Evolutionary conservation across 2,888 invertebrate genomes (phyloP), one percentile per base, ranked within the genome.

Genomic region (Brachyopa scutellaris): DNA sequence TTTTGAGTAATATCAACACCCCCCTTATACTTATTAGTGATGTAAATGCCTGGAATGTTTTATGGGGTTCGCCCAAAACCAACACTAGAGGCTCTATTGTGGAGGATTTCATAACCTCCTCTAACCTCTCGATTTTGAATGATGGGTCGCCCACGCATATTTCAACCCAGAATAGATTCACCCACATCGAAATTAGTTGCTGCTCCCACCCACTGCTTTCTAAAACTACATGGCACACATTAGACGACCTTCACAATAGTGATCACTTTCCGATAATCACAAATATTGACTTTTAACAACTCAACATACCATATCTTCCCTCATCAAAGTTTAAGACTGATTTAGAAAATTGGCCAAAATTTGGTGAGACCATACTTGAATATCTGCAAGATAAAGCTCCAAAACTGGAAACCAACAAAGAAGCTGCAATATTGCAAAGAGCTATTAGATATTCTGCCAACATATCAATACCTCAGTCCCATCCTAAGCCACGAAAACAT

Each of bases 251-350:
- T 1, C 23, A 57, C 9, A 70, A 57, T 11, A 70, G 69, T 17
- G 77, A 69, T 21, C 67, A 76, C 21, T 76, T 67, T 13, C 31
- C 69, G 9, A 77, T 64, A 17, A 29, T 70, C 2, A 13, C 38
- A 26, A 8, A n/a, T 13, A 7, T 49, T 26, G 29, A 29, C 9
- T 7, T 17, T 26, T 13, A 1, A 26, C 17, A 19, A 11, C 8
- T 6, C 3, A 26, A 26, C 6, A 26, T 26, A 8, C n/a, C 26
- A 21, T 62, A 26, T 19, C 64, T 2, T 7, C 40, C n/a, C n/a
- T n/a, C n/a, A n/a, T n/a, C n/a, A n/a, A n/a, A 74, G n/a, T 66
- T 66, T 17, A 74, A 66, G 49, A 73, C 49, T 17, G 55, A 74
- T 11, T 11, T 8, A 7, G 47, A 55, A 38, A 64, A 73, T 11